Base-by-base conservation (phyloP, 2,797 vertebrate genomes). In the Chanos chanos region DNA sequence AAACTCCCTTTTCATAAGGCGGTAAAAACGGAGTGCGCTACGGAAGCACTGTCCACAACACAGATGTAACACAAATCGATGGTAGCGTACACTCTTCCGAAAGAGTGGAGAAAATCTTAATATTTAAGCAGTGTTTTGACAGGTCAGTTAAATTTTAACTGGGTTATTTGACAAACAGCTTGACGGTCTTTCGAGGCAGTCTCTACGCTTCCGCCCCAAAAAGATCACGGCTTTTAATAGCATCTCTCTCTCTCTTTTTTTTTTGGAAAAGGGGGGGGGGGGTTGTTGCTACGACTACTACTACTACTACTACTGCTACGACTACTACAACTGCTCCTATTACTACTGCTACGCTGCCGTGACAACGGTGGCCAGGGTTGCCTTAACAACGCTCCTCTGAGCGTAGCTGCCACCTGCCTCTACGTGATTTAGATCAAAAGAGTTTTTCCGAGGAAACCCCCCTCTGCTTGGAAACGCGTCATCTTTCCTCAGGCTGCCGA, bases 371-470 rank as follows among this genome's bases (percentile, higher is more conserved):
- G 22, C 49, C 59, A n/a, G 40, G 25, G 64, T 55, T 67, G 53
- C 62, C 65, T 66, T 43, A 59, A 54, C 40, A 15, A 60, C 49
- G 12, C 19, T 9, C 9, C 28, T 34, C n/a, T 5, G 22, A 45
- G 30, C 8, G 45, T 16, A 13, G 25, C 22, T 47, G 28, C 50
- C 50, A 65, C 70, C 65, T 64, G 61, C 59, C 28, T 49, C 60
- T 60, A 48, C 36, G 18, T 37, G 47, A 52, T 61, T 65, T 45
- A 68, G 57, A 64, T 72, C 60, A 72, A 72, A 68, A 45, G 34
- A 55, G 50, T 40, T 64, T 48, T 28, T 41, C 21, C 43, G 15
- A 45, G 49, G 39, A 61, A 52, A 45, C 37, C 51, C 40, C 39
- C 68, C 52, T 55, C 13, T 21, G 7, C 36, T 15, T 28, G 47